phyloP scores from a whole-genome alignment of 2,888 invertebrate genomes.

The Mongoloraphidia duomilia region DNA sequence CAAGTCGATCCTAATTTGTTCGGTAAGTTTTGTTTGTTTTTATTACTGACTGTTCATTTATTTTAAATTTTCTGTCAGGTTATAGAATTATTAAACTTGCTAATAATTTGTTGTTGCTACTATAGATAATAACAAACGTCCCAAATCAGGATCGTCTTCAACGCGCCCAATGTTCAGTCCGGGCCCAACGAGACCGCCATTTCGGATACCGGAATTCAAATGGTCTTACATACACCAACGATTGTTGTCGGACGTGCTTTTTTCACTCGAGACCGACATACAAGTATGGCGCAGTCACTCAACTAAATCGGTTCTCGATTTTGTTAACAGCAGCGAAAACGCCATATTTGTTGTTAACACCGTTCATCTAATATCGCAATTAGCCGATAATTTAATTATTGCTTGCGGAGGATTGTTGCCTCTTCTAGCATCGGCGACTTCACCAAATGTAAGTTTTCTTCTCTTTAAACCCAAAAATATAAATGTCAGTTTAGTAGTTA shows the following conservation, averaged over 20 bases:
- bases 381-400: constrained; percentile 97
- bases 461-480: neutral
- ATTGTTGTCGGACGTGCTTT: constrained; percentile 86
- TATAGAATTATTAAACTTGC: no score
- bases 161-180: constrained; percentile 86
- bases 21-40: constrained; percentile 37
- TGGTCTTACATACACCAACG: constrained; percentile 99
- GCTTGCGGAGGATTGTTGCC: constrained; percentile 96
- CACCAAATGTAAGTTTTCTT: constrained; percentile 73
- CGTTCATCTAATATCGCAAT: constrained; percentile 95
- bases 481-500: neutral
- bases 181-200: constrained; percentile 85
- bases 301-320: constrained; percentile 92
- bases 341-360: constrained; percentile 99
- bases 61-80: neutral
- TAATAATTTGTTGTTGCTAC: no score
- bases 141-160: constrained; percentile 44
- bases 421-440: constrained; percentile 92
- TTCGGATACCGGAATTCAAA: constrained; percentile 97
- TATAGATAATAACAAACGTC: constrained; percentile 32
- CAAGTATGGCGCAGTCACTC: constrained; percentile 86
- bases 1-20: constrained; percentile 78
- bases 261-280: constrained; percentile 94
- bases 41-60: constrained; percentile 7
- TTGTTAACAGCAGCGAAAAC: constrained; percentile 96